Base-by-base conservation (phyloP, 2,888 invertebrate species). In the Cyrtodaria siliqua region DNA sequence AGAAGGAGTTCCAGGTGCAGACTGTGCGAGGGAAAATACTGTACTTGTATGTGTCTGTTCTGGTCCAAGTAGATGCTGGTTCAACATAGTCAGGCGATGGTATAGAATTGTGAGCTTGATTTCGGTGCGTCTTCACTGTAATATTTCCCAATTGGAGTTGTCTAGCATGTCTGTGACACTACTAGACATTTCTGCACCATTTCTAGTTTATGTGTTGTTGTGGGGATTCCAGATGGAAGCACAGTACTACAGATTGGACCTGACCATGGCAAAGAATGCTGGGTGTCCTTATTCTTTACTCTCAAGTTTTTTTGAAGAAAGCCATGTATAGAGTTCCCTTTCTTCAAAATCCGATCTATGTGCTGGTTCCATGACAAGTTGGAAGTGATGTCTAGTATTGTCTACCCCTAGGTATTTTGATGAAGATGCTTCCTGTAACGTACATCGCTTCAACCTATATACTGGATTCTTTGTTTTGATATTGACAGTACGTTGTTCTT, bases 91-190 rank as follows among this genome's bases (percentile, higher is more conserved):
- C n/a, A n/a, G n/a, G n/a, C n/a, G n/a, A n/a, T 52, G 29, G 52
- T 26, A 40, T 26, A 63, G 24, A 23, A 18, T 9, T 1, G 23
- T 2, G n/a, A 50, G 18, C 1, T 4, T 12, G 18, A 20, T 49
- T 27, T 1, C n/a, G 47, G 16, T n/a, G 20, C 20, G 3, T 52
- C 23, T 29, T 49, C 42, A 24, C 24, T 47, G 47, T 47, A 20
- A n/a, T 24, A 27, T 47, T n/a, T 24, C 49, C 44, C 61, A 24
- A 14, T 47, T 24, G 20, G 26, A 26, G 24, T 61, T 18, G 26
- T 23, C 42, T 47, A 42, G 23, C 42, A 44, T 62, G n/a, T 62
- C 62, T 47, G 27, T 62, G 33, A 47, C 62, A 18, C 62, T 20
- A 40, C 62, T 33, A 52, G 27, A 1, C 47, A 16, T 18, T 8